Evolutionary conservation across 1,140 invertebrate genomes (phyloP), one percentile per base, ranked within the genome.

Genomic region (Trichomalopsis sarcophagae): DNA sequence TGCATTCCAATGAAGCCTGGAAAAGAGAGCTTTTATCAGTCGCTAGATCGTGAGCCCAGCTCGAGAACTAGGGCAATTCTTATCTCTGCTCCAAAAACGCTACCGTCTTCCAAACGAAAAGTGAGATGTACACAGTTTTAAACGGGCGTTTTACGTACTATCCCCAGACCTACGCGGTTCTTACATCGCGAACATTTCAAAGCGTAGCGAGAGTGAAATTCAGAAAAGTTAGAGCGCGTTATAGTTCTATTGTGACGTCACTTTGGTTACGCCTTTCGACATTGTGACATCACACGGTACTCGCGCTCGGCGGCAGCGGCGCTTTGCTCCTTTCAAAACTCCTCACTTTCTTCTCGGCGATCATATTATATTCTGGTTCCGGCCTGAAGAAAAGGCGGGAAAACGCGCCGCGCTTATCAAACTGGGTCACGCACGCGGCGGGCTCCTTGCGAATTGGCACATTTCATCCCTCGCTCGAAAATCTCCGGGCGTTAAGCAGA

Each of bases 31-130:
- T 82, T 82, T 77, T 78, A 83, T 83, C 82, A 50, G 14, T 14
- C 55, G 36, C 23, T 75, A 75, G 82, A 83, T 83, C 82, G 44
- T 40, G 3, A 36, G 62, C 47, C 55, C 55, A 44, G 40, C 33
- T 9, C 40, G 71, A 33, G 40, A 83, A 77, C 75, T 83, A 83
- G 82, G 76, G n/a, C 82, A 77, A 14, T 44, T 17, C n/a, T 83
- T 83, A 83, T 83, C 82, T 77, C 23, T 83, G 82, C 55, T 83
- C 74, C 73, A 30, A 83, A 83, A 83, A 66, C 81, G 55, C 75
- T 69, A 9, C n/a, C 47, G 81, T 83, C 81, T 23, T 82, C 81
- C 36, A 81, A 50, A 27, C 50, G 40, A 23, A n/a, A 74, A 13
- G 68, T 30, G 69, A 81, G 73, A 14, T 55, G 68, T 69, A 47